Evolutionary conservation across 2,113 vertebrate genomes (phyloP).

Genomic region (Charadrius vociferus): DNA sequence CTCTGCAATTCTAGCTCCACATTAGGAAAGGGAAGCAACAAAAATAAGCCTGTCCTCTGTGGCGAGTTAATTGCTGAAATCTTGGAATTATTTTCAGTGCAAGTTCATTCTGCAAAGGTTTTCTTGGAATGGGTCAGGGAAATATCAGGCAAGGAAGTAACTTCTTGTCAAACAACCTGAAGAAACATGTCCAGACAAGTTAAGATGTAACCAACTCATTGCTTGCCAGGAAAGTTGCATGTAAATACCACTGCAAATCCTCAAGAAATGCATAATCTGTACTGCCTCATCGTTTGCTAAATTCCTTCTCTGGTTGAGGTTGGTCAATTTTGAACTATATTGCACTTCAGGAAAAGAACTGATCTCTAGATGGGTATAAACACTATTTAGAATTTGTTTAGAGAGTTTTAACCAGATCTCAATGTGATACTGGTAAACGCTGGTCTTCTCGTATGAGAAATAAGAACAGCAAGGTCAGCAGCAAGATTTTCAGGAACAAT

Average conservation of each 20-base stretch:
- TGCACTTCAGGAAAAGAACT: not conserved
- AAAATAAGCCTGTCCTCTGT: slow-evolving; percentile 2
- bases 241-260: not conserved
- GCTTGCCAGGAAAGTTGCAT: slow-evolving; percentile 2
- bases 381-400: not conserved
- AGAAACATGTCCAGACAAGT: slow-evolving; percentile 12
- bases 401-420: not conserved
- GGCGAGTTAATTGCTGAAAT: slow-evolving; percentile 3
- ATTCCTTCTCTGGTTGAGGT: not conserved
- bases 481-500: not conserved
- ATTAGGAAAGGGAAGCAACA: not conserved
- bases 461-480: not conserved
- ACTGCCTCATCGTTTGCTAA: not conserved
- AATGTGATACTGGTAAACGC: not conserved
- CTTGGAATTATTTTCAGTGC: slow-evolving; percentile 8
- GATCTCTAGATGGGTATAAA: not conserved
- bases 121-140: slow-evolving; percentile 37
- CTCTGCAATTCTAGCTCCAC: not conserved
- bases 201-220: not conserved
- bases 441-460: not conserved
- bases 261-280: not conserved
- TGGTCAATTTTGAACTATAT: not conserved
- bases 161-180: slow-evolving; percentile 17
- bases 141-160: slow-evolving; percentile 40
- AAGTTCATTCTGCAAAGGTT: slow-evolving; percentile 10